Percentiles rank a stretch among this genome's conserved stretches.
Evolutionary conservation across 2,888 invertebrate species (phyloP).

Genomic region (Callinectes sapidus): DNA sequence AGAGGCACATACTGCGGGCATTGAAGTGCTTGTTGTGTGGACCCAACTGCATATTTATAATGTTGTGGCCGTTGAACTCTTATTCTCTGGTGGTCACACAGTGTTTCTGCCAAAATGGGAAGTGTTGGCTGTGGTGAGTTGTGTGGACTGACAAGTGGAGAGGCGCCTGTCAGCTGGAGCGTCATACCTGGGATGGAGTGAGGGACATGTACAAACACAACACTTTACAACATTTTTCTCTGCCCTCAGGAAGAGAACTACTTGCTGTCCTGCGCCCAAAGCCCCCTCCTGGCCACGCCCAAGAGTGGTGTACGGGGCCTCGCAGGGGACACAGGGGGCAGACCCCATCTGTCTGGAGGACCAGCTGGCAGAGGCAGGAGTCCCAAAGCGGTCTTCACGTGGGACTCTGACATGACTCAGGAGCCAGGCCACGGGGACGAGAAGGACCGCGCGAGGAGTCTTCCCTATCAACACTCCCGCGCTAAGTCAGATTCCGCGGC

Average conservation of each 20-base stretch:
- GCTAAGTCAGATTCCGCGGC: conserved; percentile 22
- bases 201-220: not conserved
- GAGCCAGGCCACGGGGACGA: conserved; percentile 11
- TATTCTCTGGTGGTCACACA: not conserved
- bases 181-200: not conserved
- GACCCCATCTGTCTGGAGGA: not conserved
- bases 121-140: not conserved
- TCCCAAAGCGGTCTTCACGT: conserved; percentile 41
- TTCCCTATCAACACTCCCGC: not conserved
- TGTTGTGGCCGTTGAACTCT: not conserved
- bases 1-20: not conserved
- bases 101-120: not conserved
- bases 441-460: not conserved
- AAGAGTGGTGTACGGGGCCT: not conserved
- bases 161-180: not conserved
- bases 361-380: not conserved
- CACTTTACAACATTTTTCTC: not conserved
- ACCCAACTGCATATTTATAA: not conserved
- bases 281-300: conserved; percentile 54
- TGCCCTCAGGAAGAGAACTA: conserved; percentile 53
- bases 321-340: not conserved
- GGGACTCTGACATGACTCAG: conserved; percentile 38
- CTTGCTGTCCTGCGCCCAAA: conserved; percentile 57
- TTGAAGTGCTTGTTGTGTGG: not conserved
- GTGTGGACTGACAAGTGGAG: not conserved